Base-by-base conservation (phyloP, 2,888 invertebrate genomes). In the Rotaria socialis region DNA sequence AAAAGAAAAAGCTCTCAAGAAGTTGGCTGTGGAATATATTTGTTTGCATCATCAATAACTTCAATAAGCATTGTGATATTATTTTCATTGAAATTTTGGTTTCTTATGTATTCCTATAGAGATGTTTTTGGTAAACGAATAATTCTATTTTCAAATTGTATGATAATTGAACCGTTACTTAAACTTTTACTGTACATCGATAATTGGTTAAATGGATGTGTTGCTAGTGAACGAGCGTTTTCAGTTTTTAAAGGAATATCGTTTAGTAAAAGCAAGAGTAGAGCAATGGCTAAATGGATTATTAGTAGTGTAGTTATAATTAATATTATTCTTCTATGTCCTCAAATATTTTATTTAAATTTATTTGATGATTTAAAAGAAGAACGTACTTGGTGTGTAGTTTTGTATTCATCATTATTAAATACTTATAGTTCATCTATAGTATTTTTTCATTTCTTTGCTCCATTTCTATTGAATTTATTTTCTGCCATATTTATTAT, bases 141-240 rank as follows among this genome's bases (percentile, higher is more conserved):
- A 7, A 67, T 67, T 6, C 35, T 35, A 35, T 67, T 19, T 67
- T 67, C 35, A 19, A 67, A 67, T 35, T 67, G 67, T 67, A 67
- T 67, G 67, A 35, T 67, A 35, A 67, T 80, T 47, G 80, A 80
- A 47, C 47, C 43, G 1, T n/a, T 80, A 47, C 22, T 80, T 19
- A 43, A 47, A 47, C 11, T 80, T 19, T 14, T 80, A 11, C n/a
- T 47, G 24, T 47, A 24, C 24, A 47, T 80, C 2, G 22, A 47
- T 80, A 47, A 80, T 47, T 80, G 80, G 80, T 80, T 80, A 80
- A 80, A 43, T 47, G 80, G 8, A 47, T 80, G 80, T 80, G 47
- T 80, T 0, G 80, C 80, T n/a, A 3, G n/a, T 80, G 80, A 80
- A 80, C 24, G 80, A 47, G 80, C 47, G 10, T 47, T 14, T 47